Base-by-base conservation (phyloP, 2,888 invertebrate species). In the Stenolophus ochropezus region DNA sequence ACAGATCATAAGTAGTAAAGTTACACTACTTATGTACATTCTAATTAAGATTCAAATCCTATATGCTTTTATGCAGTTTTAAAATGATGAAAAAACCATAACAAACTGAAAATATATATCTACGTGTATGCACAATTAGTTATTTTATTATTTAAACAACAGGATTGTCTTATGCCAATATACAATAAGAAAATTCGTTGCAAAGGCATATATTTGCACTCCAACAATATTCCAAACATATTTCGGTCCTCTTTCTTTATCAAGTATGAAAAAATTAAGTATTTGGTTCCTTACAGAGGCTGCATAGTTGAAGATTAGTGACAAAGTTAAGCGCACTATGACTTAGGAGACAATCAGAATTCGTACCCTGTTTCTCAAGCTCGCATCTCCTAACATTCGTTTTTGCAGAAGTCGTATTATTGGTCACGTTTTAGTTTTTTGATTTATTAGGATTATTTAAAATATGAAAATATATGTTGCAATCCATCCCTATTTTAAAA, bases 41-140 rank as follows among this genome's bases (percentile, higher is more conserved):
- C 53, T 71, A 79, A 42, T 47, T 33, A 78, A 51, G 25, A 51
- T 51, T 87, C 88, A 88, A 88, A 88, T 88, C 88, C 88, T 88
- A 87, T 85, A 86, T 87, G 88, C 88, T 86, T 82, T 86, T 86
- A 88, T 88, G 88, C 88, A 88, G 87, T 88, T 86, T 84, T 84
- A 86, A 86, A 86, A 84, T 83, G 84, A 82, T 73, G 83, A 85
- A 83, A 77, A 83, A 84, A 83, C 81, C 82, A 80, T 83, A 84
- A 84, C 83, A 84, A 83, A 83, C 83, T 84, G 77, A 81, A 81
- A 83, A 81, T 83, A 83, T 82, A 83, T 83, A 82, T 83, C 80
- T 77, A 58, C 77, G 65, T 51, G 49, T 80, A 80, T 73, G 80
- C 71, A 80, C 71, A 69, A 69, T 80, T 53, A 69, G 27, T 61